Evolutionary conservation across 2,113 vertebrate species (phyloP).

Genomic region (Oceanites oceanicus): DNA sequence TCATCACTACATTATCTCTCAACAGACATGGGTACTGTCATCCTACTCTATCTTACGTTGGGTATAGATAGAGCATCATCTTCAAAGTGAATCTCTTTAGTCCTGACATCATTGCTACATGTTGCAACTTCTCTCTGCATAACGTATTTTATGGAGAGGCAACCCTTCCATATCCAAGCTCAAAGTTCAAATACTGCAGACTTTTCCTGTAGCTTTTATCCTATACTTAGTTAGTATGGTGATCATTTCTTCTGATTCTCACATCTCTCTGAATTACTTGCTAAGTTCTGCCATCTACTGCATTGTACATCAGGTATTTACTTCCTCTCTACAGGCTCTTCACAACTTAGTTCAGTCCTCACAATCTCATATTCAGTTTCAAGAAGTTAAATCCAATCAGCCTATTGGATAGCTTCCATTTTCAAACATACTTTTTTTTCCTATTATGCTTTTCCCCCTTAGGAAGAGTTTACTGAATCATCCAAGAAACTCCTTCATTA

Average conservation of each 20-base stretch:
- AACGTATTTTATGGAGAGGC: neutral
- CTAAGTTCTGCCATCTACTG: neutral
- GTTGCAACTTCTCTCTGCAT: neutral
- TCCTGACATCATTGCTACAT: neutral
- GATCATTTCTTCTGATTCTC: neutral
- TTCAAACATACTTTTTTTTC: neutral
- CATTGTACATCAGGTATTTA: neutral
- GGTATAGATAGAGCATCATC: neutral
- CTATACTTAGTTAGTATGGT: neutral
- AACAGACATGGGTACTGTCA: neutral
- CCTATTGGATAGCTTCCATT: neutral
- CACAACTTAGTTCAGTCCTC: neutral
- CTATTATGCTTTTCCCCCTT: neutral
- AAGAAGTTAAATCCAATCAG: neutral
- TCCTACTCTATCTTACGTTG: neutral
- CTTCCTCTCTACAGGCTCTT: neutral
- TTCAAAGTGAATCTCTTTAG: neutral
- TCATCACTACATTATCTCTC: neutral
- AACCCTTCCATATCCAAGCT: neutral
- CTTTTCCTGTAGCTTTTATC: neutral
- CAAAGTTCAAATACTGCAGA: neutral
- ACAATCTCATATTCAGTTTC: neutral
- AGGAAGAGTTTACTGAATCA: neutral
- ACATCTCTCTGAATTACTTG: neutral
- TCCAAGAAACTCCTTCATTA: conserved; percentile 9